Evolutionary conservation across 2,797 vertebrate species (phyloP).

Genomic region (Phrynocephalus vlangalii): DNA sequence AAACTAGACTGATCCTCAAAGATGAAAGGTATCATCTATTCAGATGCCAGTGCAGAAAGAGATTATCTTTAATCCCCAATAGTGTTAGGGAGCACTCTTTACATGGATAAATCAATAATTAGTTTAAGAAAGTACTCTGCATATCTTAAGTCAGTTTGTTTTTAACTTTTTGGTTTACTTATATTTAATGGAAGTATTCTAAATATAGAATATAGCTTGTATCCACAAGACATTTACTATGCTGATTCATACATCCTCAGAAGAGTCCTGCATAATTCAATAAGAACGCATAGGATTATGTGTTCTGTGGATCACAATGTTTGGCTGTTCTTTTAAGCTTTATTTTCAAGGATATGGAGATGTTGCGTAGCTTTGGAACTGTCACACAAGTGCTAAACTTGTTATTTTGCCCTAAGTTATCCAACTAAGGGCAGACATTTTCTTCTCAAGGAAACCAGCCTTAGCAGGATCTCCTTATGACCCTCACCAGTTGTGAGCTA

Average conservation of each 20-base stretch:
- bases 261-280: background rate
- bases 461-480: background rate
- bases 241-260: background rate
- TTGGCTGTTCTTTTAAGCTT: background rate
- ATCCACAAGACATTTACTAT: background rate
- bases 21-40: slow-evolving; percentile 56
- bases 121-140: background rate
- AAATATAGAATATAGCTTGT: background rate
- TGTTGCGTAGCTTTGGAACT: background rate
- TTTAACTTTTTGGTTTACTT: background rate
- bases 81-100: slow-evolving; percentile 5
- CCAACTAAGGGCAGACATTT: background rate
- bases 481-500: background rate
- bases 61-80: slow-evolving; percentile 12
- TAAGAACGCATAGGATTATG: background rate
- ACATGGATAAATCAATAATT: slow-evolving; percentile 11
- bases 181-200: background rate
- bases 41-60: slow-evolving; percentile 64
- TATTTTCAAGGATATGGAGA: background rate
- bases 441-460: background rate
- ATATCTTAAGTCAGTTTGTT: background rate
- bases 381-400: background rate
- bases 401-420: background rate
- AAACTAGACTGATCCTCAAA: slow-evolving; percentile 35
- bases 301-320: background rate